Evolutionary conservation across 1,140 invertebrate genomes (phyloP), one percentile per base, ranked within the genome.

Genomic region (Tetramorium parvispinum): DNA sequence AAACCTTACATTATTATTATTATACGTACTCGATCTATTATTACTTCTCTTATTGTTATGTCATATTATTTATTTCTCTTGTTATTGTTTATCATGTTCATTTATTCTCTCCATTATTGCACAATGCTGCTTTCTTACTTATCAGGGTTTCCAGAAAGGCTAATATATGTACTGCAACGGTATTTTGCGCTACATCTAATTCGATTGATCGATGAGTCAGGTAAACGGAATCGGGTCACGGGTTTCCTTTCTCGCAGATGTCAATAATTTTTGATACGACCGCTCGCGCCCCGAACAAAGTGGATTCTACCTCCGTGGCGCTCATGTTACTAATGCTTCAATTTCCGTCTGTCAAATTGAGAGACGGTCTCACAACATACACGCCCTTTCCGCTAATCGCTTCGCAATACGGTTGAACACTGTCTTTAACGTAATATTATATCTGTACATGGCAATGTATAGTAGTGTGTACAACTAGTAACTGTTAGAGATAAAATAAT

Each of bases 291-390:
- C 5, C n/a, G 21, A 63, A 51, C 76, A 71, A 91, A 90, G 71
- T 66, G 73, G 83, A 91, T 89, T 83, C 79, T 70, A 65, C 85
- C 63, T 76, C 78, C 10, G 18, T 51, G 7, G 27, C 86, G 27
- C 86, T 88, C 75, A 27, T 85, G 68, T 89, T 86, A 79, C 92
- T 93, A 94, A 95, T 94, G 94, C 86, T 92, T 7, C 92, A 93
- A 95, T 95, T 94, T 95, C 94, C 94, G 94, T 88, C 91, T 91
- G 92, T 92, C 92, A 71, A 89, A 90, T 32, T 73, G 65, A 71
- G 68, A 91, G 73, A 91, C 63, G 82, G 70, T 76, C 82, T 78
- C 71, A 89, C 88, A 92, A 89, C 68, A 93, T n/a, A 92, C 88
- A 89, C 89, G 61, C 92, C 86, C 85, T 85, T 83, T 75, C 73